These are phyloP conservation scores for Calephelis nemesis DNA, from an alignment of 1,140 invertebrate genomes.

Conservation along the genomic window DNA sequence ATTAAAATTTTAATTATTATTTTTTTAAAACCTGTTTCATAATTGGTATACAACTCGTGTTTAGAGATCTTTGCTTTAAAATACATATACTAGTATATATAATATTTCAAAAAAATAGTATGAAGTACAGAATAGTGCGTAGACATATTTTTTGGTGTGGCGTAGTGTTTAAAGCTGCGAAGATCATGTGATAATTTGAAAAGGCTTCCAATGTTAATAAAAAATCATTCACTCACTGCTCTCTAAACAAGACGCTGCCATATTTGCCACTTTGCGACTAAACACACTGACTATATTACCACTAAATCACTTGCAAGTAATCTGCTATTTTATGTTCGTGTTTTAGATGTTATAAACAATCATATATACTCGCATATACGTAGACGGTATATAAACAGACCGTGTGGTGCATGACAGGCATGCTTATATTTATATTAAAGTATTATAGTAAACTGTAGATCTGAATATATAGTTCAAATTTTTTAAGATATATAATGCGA, in stretches of 20 bases:
- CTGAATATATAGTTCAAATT: slow-evolving; percentile 33
- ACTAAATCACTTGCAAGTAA: slow-evolving; percentile 57
- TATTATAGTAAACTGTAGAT: slow-evolving; percentile 28
- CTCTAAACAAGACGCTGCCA: slow-evolving; percentile 15
- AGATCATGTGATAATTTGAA: not conserved
- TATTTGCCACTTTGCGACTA: slow-evolving; percentile 17
- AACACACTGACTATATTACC: slow-evolving; percentile 49
- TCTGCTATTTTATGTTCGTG: slow-evolving; percentile 47
- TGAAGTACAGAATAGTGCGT: slow-evolving; percentile 3
- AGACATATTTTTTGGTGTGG: slow-evolving; percentile 3
- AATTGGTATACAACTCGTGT: too few species aligned
- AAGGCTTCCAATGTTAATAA: not conserved
- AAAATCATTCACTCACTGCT: slow-evolving; percentile 3
- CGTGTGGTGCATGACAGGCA: slow-evolving; percentile 64
- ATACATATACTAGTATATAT: too few species aligned
- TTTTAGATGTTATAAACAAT: slow-evolving; percentile 43
- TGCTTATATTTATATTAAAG: slow-evolving; percentile 52
- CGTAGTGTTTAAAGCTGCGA: slow-evolving; percentile 8
- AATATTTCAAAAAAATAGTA: too few species aligned
- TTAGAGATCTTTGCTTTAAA: too few species aligned
- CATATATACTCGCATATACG: slow-evolving; percentile 46
- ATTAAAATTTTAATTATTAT: too few species aligned
- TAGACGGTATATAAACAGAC: slow-evolving; percentile 41
- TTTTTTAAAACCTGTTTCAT: too few species aligned
- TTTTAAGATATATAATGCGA: slow-evolving; percentile 34